These are phyloP conservation scores for Protodeltote pygarga DNA, from an alignment of 2,888 invertebrate species.

Conservation along the genomic window DNA sequence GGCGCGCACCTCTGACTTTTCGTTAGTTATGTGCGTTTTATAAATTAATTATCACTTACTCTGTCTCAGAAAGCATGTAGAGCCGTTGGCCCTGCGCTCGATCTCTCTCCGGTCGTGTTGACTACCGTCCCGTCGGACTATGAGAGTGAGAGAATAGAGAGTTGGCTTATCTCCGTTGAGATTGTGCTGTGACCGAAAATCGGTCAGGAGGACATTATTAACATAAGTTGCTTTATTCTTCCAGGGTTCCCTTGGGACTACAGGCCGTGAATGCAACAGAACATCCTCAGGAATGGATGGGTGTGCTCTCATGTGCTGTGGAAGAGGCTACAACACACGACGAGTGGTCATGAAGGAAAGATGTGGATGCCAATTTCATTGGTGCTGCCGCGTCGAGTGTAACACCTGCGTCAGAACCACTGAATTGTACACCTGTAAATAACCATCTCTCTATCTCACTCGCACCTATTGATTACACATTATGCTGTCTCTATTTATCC, in stretches of 20 bases:
- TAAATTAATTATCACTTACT: too few species aligned
- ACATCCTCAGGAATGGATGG: constrained; percentile 93
- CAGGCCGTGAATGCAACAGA: constrained; percentile 90
- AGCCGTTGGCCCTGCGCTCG: too few species aligned
- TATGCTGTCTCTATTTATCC: neutral
- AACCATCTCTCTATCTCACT: constrained; percentile 18
- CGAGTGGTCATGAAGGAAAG: constrained; percentile 92
- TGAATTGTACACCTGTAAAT: constrained; percentile 96
- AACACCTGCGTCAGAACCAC: constrained; percentile 93
- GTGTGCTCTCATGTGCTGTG: constrained; percentile 96
- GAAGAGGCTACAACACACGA: constrained; percentile 96
- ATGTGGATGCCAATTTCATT: constrained; percentile 98
- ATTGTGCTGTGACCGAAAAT: too few species aligned
- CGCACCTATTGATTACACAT: neutral
- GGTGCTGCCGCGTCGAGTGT: constrained; percentile 98
- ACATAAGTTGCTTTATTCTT: constrained; percentile 1
- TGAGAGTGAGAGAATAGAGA: too few species aligned
- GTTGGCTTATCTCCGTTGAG: too few species aligned
- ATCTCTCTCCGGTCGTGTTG: too few species aligned
- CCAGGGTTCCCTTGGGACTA: constrained; percentile 87
- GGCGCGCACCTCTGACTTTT: too few species aligned
- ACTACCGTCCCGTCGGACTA: too few species aligned
- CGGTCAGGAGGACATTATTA: too few species aligned
- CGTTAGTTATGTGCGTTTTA: too few species aligned
- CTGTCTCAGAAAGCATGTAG: too few species aligned